phyloP scores from a whole-genome alignment of 1,140 invertebrate genomes.

The Apis dorsata region DNA sequence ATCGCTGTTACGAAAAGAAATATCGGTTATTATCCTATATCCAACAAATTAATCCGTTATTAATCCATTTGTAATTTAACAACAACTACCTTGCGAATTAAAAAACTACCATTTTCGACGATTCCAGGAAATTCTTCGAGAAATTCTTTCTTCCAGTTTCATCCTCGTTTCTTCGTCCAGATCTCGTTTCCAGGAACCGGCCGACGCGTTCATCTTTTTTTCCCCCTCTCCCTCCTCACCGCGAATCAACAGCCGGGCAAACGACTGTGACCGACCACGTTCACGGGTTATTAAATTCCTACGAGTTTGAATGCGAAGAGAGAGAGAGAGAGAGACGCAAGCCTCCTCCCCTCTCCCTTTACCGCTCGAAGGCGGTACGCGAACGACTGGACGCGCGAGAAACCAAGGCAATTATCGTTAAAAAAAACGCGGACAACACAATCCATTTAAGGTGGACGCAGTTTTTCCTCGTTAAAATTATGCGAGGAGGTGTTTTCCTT shows the following conservation, averaged over 20 bases:
- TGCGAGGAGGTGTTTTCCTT: background rate
- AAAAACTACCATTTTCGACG: background rate
- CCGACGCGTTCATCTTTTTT: background rate
- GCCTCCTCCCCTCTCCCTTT: background rate
- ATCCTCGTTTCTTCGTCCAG: background rate
- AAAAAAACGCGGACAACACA: background rate
- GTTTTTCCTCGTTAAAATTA: constrained; percentile 63
- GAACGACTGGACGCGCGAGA: constrained; percentile 46
- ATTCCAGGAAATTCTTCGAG: background rate
- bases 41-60: no score
- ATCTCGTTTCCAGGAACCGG: constrained; percentile 4
- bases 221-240: background rate
- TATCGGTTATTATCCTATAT: no score
- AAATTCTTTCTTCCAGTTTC: background rate
- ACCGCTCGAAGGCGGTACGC: background rate
- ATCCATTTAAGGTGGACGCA: no score
- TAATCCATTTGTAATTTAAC: no score
- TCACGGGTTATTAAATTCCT: constrained; percentile 73
- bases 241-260: constrained; percentile 20
- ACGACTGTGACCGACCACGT: constrained; percentile 51
- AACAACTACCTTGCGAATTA: no score
- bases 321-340: no score
- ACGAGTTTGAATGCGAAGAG: constrained; percentile 35
- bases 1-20: no score
- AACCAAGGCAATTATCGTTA: constrained; percentile 66